These are phyloP conservation scores for Incurvaria masculella DNA, from an alignment of 2,888 invertebrate genomes.

Conservation along the genomic window DNA sequence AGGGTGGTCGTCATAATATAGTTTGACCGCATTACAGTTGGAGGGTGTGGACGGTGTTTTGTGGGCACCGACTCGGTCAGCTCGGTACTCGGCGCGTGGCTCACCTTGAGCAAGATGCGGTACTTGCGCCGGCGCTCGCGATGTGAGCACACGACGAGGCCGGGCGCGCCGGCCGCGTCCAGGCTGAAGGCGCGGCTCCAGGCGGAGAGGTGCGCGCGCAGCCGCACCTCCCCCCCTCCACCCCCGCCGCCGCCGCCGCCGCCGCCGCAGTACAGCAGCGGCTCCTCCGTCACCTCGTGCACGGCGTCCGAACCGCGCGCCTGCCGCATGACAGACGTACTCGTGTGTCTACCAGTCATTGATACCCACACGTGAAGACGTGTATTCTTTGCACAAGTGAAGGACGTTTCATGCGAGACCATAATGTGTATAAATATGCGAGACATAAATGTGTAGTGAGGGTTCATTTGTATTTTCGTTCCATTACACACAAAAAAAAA, in stretches of 20 bases:
- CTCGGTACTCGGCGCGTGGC: too few relatives aligned
- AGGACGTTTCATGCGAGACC: not conserved
- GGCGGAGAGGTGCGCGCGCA: conserved; percentile 28
- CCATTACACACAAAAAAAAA: too few relatives aligned
- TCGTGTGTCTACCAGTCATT: not conserved
- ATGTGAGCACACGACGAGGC: conserved; percentile 70
- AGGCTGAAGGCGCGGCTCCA: conserved; percentile 50
- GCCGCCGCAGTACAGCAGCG: conserved; percentile 61
- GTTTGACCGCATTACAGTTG: too few relatives aligned
- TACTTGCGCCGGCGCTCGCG: conserved; percentile 70
- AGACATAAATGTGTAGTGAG: not conserved
- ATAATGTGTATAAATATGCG: not conserved
- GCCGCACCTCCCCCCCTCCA: conserved; percentile 21
- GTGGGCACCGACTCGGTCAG: too few relatives aligned
- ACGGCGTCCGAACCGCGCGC: conserved; percentile 60
- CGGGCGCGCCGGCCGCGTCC: conserved; percentile 72
- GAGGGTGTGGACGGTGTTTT: too few relatives aligned
- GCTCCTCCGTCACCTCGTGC: conserved; percentile 58
- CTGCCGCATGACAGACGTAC: conserved; percentile 27
- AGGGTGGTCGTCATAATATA: too few relatives aligned
- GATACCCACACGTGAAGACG: not conserved
- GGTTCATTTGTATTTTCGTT: too few relatives aligned
- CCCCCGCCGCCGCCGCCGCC: conserved; percentile 34
- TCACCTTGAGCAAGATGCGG: conserved; percentile 64
- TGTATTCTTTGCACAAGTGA: not conserved